A percentile compares a stretch with the other conserved stretches of the same genome.
Evolutionary conservation across 2,888 invertebrate genomes (phyloP).

Genomic region (Eupithecia dodoneata): DNA sequence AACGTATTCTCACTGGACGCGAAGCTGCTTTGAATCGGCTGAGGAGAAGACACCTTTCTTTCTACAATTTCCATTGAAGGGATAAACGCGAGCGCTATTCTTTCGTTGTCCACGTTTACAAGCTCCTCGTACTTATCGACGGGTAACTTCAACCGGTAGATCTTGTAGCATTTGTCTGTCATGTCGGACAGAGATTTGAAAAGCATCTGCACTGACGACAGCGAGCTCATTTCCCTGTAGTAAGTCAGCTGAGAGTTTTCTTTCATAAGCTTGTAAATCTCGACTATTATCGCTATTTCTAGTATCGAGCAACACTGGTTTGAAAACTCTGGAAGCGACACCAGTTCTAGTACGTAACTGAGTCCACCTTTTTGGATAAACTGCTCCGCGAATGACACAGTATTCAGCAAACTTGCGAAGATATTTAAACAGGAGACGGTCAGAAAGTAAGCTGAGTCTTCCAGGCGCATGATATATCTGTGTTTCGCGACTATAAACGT

Average conservation of each 20-base stretch:
- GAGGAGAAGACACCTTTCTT: constrained; percentile 52
- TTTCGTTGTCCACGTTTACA: constrained; percentile 62
- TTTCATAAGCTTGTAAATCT: constrained; percentile 80
- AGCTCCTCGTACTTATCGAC: constrained; percentile 63
- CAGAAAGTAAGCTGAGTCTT: constrained; percentile 82
- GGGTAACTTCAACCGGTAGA: constrained; percentile 67
- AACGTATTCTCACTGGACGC: constrained; percentile 46
- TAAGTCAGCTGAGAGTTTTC: constrained; percentile 63
- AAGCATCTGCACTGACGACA: constrained; percentile 75
- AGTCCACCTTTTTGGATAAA: constrained; percentile 85
- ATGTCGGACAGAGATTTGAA: constrained; percentile 70
- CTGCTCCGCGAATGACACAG: constrained; percentile 82
- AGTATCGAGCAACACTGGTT: constrained; percentile 85
- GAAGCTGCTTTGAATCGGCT: constrained; percentile 49
- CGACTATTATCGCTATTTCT: constrained; percentile 85
- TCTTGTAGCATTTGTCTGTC: constrained; percentile 68
- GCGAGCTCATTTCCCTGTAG: constrained; percentile 67
- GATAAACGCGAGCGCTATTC: constrained; percentile 53
- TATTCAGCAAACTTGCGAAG: constrained; percentile 83
- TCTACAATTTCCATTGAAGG: constrained; percentile 39
- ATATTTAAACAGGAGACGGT: constrained; percentile 85
- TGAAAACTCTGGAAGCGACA: constrained; percentile 82
- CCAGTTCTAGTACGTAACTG: constrained; percentile 81
- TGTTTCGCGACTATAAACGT: constrained; percentile 84
- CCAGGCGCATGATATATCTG: constrained; percentile 73